Conservation (phyloP, 2,888 invertebrate genomes). For the Rhabditoides inermis region DNA sequence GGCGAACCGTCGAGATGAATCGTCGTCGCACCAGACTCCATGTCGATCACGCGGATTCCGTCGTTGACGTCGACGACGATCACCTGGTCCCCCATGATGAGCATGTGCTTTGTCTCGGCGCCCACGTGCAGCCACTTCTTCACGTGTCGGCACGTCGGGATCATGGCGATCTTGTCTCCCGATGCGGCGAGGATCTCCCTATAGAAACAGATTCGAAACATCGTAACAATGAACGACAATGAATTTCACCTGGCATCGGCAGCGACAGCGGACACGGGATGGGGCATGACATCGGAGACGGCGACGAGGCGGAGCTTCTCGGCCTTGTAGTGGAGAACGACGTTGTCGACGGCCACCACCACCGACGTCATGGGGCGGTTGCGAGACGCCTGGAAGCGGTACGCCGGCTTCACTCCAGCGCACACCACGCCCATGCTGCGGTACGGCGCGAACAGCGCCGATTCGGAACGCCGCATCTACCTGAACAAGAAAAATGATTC, state of each 20-base stretch:
- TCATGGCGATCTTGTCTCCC: slow-evolving; percentile 14
- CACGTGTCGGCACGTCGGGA: slow-evolving; percentile 24
- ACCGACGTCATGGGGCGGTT: slow-evolving; percentile 14
- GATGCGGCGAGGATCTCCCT: slow-evolving; percentile 24
- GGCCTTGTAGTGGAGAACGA: slow-evolving; percentile 22
- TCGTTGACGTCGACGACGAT: slow-evolving; percentile 27
- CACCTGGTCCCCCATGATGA: slow-evolving; percentile 19
- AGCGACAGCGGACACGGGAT: slow-evolving; percentile 15
- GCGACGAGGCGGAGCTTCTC: slow-evolving; percentile 15
- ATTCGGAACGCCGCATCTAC: slow-evolving; percentile 20
- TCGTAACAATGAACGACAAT: background rate
- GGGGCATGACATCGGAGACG: slow-evolving; percentile 15
- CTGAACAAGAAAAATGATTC: background rate
- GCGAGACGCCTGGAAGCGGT: background rate
- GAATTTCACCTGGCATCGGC: slow-evolving; percentile 2
- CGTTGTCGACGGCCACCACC: slow-evolving; percentile 21
- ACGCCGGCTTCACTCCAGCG: slow-evolving; percentile 6
- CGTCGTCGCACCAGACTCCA: slow-evolving; percentile 1
- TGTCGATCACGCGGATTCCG: slow-evolving; percentile 30
- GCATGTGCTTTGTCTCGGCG: slow-evolving; percentile 14
- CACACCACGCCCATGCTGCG: slow-evolving; percentile 15
- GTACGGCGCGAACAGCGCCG: slow-evolving; percentile 23
- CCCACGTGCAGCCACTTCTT: slow-evolving; percentile 2
- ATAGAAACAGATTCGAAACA: slow-evolving; percentile 2
- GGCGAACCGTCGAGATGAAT: slow-evolving; percentile 30